phyloP scores from a whole-genome alignment of 2,888 invertebrate species.

The Margaritifera margaritifera region DNA sequence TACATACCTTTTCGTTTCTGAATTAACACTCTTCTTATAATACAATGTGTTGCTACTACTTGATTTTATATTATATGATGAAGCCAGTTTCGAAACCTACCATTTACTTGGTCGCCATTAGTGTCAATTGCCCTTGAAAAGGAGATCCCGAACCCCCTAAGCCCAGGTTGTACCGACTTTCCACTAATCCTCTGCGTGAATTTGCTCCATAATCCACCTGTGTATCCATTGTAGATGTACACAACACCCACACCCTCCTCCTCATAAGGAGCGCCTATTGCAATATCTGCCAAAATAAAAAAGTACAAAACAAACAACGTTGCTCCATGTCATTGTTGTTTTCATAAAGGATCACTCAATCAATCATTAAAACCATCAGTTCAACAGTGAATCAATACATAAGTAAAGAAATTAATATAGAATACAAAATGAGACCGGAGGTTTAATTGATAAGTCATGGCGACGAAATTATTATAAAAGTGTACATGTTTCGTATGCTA shows the following conservation, averaged over 20 bases:
- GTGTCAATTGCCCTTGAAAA: slow-evolving; percentile 29
- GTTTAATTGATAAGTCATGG: too few relatives aligned
- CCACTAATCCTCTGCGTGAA: slow-evolving; percentile 36
- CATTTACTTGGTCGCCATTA: slow-evolving; percentile 33
- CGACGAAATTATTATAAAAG: too few relatives aligned
- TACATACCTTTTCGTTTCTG: too few relatives aligned
- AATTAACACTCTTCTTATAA: neutral
- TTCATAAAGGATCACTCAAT: neutral
- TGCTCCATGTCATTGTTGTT: neutral
- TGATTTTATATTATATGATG: neutral
- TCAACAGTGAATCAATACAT: too few relatives aligned
- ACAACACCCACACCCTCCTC: slow-evolving; percentile 35
- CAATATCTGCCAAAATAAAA: slow-evolving; percentile 27
- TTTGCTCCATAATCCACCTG: slow-evolving; percentile 16
- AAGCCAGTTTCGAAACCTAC: slow-evolving; percentile 12
- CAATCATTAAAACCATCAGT: too few relatives aligned
- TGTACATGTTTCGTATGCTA: too few relatives aligned
- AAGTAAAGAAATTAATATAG: too few relatives aligned
- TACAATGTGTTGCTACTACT: neutral
- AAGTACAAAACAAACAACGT: neutral
- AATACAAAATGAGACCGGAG: too few relatives aligned
- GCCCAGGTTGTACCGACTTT: slow-evolving; percentile 14
- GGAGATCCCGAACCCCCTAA: slow-evolving; percentile 36
- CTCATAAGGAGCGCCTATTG: slow-evolving; percentile 43
- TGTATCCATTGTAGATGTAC: slow-evolving; percentile 43